Conservation (phyloP, 2,888 invertebrate genomes). For the Eubasilissa splendida region DNA sequence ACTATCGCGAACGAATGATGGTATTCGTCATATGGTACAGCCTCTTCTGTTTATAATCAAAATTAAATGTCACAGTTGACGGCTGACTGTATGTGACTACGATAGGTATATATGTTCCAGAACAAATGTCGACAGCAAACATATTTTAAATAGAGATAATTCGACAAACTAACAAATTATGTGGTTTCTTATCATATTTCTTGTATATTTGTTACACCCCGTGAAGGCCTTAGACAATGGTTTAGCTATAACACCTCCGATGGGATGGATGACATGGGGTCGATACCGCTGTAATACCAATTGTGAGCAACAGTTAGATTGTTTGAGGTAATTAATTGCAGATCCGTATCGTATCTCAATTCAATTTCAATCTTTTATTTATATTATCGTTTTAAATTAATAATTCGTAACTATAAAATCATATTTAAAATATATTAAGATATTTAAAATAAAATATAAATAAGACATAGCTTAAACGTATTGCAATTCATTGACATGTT, state of each 20-base stretch:
- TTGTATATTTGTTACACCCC: conserved; percentile 1
- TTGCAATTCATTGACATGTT: too few species aligned
- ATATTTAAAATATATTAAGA: too few species aligned
- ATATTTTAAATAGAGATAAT: not conserved
- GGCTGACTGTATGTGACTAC: not conserved
- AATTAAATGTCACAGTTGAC: not conserved
- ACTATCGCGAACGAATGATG: too few species aligned
- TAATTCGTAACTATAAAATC: too few species aligned
- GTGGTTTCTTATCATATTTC: conserved; percentile 6
- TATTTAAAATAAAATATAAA: too few species aligned
- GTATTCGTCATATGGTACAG: too few species aligned
- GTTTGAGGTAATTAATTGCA: conserved; percentile 72
- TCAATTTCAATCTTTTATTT: too few species aligned
- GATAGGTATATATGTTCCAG: not conserved
- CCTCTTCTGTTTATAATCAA: not conserved
- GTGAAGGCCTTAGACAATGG: conserved; percentile 72
- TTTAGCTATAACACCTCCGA: conserved; percentile 77
- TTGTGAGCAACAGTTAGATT: conserved; percentile 72
- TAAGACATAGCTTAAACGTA: too few species aligned
- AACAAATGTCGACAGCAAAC: not conserved
- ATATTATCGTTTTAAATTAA: too few species aligned
- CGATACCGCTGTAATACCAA: conserved; percentile 76
- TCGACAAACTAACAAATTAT: not conserved
- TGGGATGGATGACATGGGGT: conserved; percentile 85
- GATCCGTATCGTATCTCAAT: not conserved